Evolutionary conservation across 92 coral and sea anemone species (phyloP).

Genomic region (Bergia puertoricense): DNA sequence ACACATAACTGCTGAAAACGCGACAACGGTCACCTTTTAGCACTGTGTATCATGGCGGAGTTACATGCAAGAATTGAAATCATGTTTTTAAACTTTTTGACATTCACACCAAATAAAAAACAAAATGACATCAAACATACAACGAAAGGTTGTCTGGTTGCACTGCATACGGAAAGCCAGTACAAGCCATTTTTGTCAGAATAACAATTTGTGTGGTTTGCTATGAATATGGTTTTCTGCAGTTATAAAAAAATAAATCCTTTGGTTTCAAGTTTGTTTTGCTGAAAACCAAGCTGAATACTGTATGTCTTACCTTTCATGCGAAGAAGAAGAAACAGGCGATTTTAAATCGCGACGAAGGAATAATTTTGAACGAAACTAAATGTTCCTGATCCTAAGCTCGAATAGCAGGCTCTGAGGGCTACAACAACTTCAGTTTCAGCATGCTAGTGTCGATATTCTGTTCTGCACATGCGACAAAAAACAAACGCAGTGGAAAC

Average conservation of each 20-base stretch:
- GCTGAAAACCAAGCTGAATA: not conserved
- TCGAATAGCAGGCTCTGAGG: not conserved
- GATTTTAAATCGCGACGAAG: not conserved
- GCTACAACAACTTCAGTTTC: not conserved
- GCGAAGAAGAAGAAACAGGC: not conserved
- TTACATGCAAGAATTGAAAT: too few species aligned
- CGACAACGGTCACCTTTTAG: not conserved
- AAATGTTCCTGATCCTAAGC: not conserved
- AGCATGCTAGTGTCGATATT: not conserved
- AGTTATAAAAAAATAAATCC: too few species aligned
- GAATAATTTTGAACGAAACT: too few species aligned
- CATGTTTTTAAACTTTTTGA: not conserved
- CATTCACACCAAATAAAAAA: not conserved
- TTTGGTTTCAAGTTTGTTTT: not conserved
- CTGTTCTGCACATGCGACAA: not conserved
- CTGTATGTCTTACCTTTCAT: not conserved
- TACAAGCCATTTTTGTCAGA: not conserved
- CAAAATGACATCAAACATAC: not conserved
- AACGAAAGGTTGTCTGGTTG: too few species aligned
- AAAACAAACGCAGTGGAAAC: not conserved
- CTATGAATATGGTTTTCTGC: too few species aligned
- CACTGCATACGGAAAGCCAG: too few species aligned
- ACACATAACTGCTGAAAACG: not conserved
- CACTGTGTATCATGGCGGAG: not conserved
- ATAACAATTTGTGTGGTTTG: too few species aligned